Percentiles rank a stretch among this genome's conserved stretches.
phyloP scores from a whole-genome alignment of 1,140 invertebrate genomes.

The Paraescarpia echinospica region DNA sequence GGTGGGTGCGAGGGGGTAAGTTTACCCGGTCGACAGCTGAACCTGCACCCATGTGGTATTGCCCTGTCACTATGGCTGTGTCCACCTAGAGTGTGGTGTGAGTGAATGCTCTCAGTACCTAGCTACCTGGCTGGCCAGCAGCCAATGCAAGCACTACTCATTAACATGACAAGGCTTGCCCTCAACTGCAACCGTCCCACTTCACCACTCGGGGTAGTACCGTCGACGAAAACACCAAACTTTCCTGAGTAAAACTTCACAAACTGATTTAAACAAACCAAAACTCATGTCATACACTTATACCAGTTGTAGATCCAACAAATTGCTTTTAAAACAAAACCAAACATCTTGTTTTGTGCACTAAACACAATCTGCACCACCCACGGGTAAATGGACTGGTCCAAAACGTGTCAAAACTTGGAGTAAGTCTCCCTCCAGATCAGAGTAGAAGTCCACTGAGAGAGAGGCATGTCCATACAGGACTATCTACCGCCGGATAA shows the following conservation, averaged over 20 bases:
- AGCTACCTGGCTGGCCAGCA: not conserved
- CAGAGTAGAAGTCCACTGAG: not conserved
- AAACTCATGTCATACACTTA: not conserved
- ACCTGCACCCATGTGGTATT: not conserved
- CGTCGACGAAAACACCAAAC: not conserved
- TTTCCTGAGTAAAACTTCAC: not conserved
- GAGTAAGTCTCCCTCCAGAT: not conserved
- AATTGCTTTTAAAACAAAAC: not conserved
- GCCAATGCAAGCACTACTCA: not conserved
- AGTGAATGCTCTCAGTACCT: not conserved
- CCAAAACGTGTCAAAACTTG: not conserved
- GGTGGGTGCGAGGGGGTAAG: not conserved
- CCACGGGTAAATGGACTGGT: not conserved
- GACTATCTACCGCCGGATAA: not conserved
- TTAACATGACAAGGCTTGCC: constrained; percentile 4
- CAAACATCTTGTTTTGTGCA: not conserved
- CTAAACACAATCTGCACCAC: not conserved
- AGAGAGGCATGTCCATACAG: not conserved
- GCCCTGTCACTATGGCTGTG: not conserved
- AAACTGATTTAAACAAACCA: not conserved
- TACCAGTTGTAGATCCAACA: not conserved
- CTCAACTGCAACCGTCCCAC: not conserved
- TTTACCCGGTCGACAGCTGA: not conserved
- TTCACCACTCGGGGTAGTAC: not conserved
- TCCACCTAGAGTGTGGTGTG: not conserved